Evolutionary conservation across 1,140 invertebrate genomes (phyloP), one percentile per base, ranked within the genome.

Genomic region (Cydia pomonella): DNA sequence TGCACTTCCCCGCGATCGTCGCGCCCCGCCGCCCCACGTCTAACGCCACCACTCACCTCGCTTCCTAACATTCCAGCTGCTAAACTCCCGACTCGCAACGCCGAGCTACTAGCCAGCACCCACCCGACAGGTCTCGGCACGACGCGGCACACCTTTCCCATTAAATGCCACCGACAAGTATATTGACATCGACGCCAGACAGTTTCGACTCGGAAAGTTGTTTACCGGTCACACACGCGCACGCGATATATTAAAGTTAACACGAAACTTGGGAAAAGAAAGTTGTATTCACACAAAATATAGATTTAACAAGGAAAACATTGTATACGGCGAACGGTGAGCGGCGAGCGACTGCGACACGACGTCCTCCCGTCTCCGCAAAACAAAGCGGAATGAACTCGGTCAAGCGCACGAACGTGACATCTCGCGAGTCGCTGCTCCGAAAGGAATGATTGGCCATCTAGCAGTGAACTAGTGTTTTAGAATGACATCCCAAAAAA

Each of bases 81-180:
- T 44, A 73, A 66, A 38, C 64, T 69, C 64, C 64, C 64, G 64
- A 69, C 64, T 33, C 64, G 64, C 64, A n/a, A 33, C 64, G 63
- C 27, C 64, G 29, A 69, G 63, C 63, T 29, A 66, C 64, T 29
- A 41, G 64, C 85, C 79, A 84, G 77, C 80, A 85, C 82, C 85
- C 86, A 85, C 81, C 87, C 83, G 85, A 91, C 91, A 92, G 89
- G 89, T 92, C 92, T 86, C 79, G 75, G 73, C 83, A 80, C 87
- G 85, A 90, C 87, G 90, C 91, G 90, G 86, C 90, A 91, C 90
- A 92, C 90, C 90, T 92, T 92, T 92, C 91, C 88, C 90, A 91
- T 91, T 90, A 92, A 92, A 91, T 91, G 91, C 89, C 88, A 89
- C 85, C 88, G 87, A 88, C 87, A 90, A 92, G 91, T 92, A 91